Evolutionary conservation across 2,888 invertebrate genomes (phyloP).

Genomic region (Tribolium freemani): DNA sequence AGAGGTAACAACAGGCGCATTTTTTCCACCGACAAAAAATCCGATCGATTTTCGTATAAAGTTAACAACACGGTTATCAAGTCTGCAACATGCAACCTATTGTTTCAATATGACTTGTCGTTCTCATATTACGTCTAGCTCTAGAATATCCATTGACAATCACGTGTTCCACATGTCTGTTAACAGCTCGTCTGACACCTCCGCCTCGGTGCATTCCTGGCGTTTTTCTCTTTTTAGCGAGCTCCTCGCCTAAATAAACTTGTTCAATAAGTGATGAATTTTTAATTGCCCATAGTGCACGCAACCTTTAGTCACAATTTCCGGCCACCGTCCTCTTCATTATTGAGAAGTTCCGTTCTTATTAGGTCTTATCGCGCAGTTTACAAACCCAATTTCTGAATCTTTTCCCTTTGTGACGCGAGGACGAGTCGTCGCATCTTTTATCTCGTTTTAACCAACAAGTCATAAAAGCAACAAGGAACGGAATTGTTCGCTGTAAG

Average conservation of each 20-base stretch:
- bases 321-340: constrained; percentile 19
- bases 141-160: constrained; percentile 31
- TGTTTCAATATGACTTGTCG: constrained; percentile 17
- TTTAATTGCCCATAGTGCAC: constrained; percentile 4
- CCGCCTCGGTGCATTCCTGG: constrained; percentile 7
- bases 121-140: constrained; percentile 34
- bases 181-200: constrained; percentile 29
- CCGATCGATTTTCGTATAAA: constrained; percentile 28
- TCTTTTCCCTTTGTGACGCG: background rate
- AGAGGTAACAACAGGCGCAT: constrained; percentile 4
- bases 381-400: constrained; percentile 5
- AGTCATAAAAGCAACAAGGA: constrained; percentile 29
- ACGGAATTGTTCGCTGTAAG: constrained; percentile 40
- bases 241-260: background rate
- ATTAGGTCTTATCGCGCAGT: constrained; percentile 16
- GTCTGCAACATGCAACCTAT: constrained; percentile 26
- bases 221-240: background rate
- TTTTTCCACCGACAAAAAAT: constrained; percentile 27
- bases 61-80: constrained; percentile 29
- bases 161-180: constrained; percentile 31
- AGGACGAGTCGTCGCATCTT: background rate
- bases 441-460: constrained; percentile 25
- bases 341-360: constrained; percentile 25
- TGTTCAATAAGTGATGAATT: constrained; percentile 10
- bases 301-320: constrained; percentile 6